These are phyloP conservation scores for Thomomys bottae DNA, from an alignment of 2,113 vertebrate genomes.

Conservation along the genomic window DNA sequence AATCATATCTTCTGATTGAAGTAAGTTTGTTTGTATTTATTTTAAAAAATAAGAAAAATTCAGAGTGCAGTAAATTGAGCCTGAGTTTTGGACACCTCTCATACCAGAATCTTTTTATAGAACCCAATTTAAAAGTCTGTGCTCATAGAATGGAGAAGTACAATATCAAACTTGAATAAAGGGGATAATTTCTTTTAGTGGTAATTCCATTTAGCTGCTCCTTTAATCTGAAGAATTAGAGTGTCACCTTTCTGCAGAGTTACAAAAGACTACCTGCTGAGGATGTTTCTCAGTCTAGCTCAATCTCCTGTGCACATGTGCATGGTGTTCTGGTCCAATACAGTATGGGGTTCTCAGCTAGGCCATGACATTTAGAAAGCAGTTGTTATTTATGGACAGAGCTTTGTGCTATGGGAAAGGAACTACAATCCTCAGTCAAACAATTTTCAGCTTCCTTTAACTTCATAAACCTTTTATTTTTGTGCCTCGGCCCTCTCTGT, in stretches of 20 bases:
- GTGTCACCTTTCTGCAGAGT: not conserved
- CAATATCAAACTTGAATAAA: not conserved
- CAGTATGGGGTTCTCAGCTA: accelerated
- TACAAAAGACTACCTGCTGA: not conserved
- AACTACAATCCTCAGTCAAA: not conserved
- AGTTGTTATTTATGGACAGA: not conserved
- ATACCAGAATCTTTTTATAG: not conserved
- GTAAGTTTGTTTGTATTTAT: not conserved
- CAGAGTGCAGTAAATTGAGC: not conserved
- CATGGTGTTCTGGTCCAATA: not conserved
- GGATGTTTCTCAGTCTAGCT: not conserved
- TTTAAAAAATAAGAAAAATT: not conserved
- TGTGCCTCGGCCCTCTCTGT: not conserved
- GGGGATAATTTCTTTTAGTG: accelerated
- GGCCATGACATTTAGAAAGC: not conserved
- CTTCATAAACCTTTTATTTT: too few relatives aligned
- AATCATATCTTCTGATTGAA: too few relatives aligned
- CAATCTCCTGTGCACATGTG: not conserved
- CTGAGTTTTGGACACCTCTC: not conserved
- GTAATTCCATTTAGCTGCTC: too few relatives aligned
- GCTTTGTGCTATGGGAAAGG: not conserved
- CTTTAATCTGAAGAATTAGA: not conserved
- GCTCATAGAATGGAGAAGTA: not conserved
- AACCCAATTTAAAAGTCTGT: not conserved
- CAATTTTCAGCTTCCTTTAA: not conserved